Evolutionary conservation across 2,113 vertebrate species (phyloP).

Genomic region (Nycticebus coucang): DNA sequence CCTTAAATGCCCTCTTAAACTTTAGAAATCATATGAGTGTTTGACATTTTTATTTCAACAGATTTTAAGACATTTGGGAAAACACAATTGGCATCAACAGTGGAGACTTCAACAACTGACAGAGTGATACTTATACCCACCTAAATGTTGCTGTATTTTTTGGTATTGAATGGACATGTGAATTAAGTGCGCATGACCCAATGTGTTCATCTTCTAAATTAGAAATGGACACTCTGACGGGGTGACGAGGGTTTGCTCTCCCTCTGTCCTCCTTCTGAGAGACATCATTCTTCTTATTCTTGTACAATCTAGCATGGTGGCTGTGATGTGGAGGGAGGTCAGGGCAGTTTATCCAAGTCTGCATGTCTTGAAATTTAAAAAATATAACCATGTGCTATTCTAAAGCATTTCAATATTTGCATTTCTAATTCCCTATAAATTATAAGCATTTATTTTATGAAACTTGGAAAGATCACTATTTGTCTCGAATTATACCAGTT

Average conservation of each 20-base stretch:
- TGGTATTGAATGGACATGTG: not conserved
- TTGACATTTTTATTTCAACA: constrained; percentile 75
- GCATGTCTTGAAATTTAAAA: constrained; percentile 70
- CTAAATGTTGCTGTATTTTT: constrained; percentile 37
- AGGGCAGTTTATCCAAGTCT: constrained; percentile 62
- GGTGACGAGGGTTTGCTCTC: not conserved
- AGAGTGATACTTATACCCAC: constrained; percentile 19
- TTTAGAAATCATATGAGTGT: constrained; percentile 50
- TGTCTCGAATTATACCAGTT: constrained; percentile 86
- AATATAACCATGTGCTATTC: constrained; percentile 80
- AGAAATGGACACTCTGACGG: not conserved
- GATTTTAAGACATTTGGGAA: constrained; percentile 76
- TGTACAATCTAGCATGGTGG: not conserved
- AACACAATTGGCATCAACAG: constrained; percentile 61
- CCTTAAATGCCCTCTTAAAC: constrained; percentile 59
- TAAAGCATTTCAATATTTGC: constrained; percentile 83
- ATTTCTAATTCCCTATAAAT: constrained; percentile 88
- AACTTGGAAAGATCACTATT: constrained; percentile 88
- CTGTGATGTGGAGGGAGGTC: not conserved
- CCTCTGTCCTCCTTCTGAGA: not conserved
- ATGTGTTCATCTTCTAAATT: not conserved
- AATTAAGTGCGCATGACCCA: not conserved
- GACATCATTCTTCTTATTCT: not conserved
- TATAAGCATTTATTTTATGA: constrained; percentile 86
- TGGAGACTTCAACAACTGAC: constrained; percentile 56